Evolutionary conservation across 2,113 vertebrate species (phyloP), one percentile per base, ranked within the genome.

Genomic region (Eulemur rufifrons): DNA sequence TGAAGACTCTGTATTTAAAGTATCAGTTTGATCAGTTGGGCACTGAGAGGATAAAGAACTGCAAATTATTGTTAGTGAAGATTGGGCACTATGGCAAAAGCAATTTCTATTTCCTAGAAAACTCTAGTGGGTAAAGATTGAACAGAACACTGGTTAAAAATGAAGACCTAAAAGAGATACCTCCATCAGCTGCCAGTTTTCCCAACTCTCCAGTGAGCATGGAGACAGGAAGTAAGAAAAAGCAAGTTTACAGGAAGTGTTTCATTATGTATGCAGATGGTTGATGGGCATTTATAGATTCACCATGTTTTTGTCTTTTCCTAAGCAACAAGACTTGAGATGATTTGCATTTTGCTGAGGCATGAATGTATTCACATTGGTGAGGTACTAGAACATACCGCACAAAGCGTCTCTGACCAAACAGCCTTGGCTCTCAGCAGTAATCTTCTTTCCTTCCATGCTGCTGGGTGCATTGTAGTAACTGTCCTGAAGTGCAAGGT

Each of bases 231-330:
- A 88, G n/a, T 76, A 32, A 94, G 52, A 84, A 81, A 64, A 91
- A 66, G 11, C n/a, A 64, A n/a, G 34, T 84, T 95, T 54, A 92
- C 9, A 50, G 17, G 32, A 77, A 74, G 34, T 81, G 20, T 94
- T 84, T 66, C 39, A 54, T 85, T 81, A 86, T 81, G 69, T 81
- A 52, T 85, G n/a, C 47, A 74, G 66, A 54, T 39, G 61, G 8
- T 68, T 61, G 78, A 32, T 64, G 61, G 66, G 27, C 74, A 77
- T 89, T 97, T 64, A 92, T 10, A 86, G 32, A 82, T 92, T 82
- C 80, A 86, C 50, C 8, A 47, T 68, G 56, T 42, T 27, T 80
- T 91, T 86, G 9, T 7, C 66, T 69, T 78, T 84, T 88, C 77
- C 83, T 8, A 37, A 88, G 54, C 78, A 88, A 86, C n/a, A 86